These are phyloP conservation scores for Magallana angulata DNA, from an alignment of 1,140 invertebrate species.

Conservation along the genomic window DNA sequence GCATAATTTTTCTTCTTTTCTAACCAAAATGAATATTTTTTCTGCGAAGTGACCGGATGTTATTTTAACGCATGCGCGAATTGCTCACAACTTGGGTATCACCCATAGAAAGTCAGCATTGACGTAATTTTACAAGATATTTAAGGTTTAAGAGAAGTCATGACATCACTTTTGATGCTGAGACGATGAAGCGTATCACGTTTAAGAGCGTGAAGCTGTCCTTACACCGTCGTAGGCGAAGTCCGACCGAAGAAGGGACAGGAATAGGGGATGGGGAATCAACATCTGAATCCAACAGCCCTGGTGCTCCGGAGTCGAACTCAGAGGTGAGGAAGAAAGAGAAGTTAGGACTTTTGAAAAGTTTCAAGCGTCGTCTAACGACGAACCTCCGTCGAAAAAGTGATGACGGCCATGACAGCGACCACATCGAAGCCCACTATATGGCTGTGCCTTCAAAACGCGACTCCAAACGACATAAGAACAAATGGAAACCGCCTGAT, in stretches of 20 bases:
- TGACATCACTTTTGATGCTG: neutral
- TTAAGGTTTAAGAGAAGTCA: neutral
- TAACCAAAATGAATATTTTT: neutral
- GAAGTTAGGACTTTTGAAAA: constrained; percentile 71
- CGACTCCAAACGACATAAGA: constrained; percentile 56
- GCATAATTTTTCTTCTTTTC: too few species aligned
- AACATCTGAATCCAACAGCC: constrained; percentile 42
- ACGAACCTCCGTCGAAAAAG: constrained; percentile 68
- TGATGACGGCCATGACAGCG: constrained; percentile 57
- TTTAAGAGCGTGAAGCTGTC: constrained; percentile 67
- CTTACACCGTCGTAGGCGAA: constrained; percentile 57
- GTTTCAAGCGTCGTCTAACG: constrained; percentile 68
- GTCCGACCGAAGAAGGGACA: neutral
- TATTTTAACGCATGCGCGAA: constrained; percentile 9
- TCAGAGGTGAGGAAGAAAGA: constrained; percentile 66
- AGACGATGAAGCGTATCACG: constrained; percentile 72
- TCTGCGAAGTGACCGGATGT: neutral
- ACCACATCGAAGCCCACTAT: constrained; percentile 38
- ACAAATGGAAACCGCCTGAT: constrained; percentile 58
- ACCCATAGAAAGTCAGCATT: constrained; percentile 24
- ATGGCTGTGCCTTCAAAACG: constrained; percentile 45
- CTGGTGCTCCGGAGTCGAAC: constrained; percentile 21
- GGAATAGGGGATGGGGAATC: constrained; percentile 23
- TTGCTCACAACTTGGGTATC: constrained; percentile 37
- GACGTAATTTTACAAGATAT: constrained; percentile 19